These are phyloP conservation scores for Peribatodes rhomboidaria DNA, from an alignment of 2,888 invertebrate genomes.

Conservation along the genomic window DNA sequence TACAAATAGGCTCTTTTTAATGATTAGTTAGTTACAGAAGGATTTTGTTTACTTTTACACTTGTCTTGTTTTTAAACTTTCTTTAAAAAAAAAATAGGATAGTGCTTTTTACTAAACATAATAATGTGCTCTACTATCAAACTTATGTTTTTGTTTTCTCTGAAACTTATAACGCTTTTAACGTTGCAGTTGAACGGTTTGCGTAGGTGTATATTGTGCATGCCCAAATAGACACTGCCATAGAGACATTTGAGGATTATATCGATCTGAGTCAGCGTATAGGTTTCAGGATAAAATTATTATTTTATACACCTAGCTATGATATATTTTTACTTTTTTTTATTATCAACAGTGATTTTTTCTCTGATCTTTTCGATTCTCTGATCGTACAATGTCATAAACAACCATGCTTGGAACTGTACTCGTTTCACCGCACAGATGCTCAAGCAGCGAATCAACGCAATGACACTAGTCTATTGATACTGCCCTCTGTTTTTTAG, in stretches of 20 bases:
- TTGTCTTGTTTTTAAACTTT: too few relatives aligned
- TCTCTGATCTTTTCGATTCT: too few relatives aligned
- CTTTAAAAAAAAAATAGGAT: too few relatives aligned
- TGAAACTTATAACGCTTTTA: not conserved
- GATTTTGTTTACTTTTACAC: too few relatives aligned
- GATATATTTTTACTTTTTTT: too few relatives aligned
- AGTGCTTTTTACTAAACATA: too few relatives aligned
- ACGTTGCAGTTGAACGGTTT: not conserved
- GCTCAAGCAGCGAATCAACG: constrained; percentile 64
- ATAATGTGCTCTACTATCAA: too few relatives aligned
- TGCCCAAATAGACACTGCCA: not conserved
- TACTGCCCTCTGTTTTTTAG: constrained; percentile 83
- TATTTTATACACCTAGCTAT: too few relatives aligned
- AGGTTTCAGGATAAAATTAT: constrained; percentile 38
- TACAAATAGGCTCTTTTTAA: too few relatives aligned
- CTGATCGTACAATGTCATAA: not conserved
- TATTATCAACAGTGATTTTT: too few relatives aligned
- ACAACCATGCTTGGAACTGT: constrained; percentile 2
- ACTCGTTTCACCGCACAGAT: constrained; percentile 40
- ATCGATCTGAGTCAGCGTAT: constrained; percentile 61
- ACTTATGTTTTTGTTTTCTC: not conserved
- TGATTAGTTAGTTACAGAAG: too few relatives aligned
- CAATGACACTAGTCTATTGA: constrained; percentile 65
- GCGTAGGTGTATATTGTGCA: not conserved
- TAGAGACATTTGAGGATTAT: constrained; percentile 64